phyloP scores from a whole-genome alignment of 2,113 vertebrate species.

The Pipra filicauda region DNA sequence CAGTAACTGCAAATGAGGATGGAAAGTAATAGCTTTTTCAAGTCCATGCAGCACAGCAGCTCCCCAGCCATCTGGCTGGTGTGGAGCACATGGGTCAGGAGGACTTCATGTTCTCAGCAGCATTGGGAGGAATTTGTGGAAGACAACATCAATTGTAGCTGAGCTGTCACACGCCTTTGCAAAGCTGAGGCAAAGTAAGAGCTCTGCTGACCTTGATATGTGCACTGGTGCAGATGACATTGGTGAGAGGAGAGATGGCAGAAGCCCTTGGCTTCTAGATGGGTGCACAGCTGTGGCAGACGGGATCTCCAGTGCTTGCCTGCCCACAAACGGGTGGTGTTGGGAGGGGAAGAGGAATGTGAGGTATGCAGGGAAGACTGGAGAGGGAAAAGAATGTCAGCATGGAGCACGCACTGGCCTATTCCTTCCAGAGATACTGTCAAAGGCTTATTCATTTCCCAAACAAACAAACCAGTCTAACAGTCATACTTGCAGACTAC shows the following conservation, averaged over 20 bases:
- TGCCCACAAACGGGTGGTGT: not conserved
- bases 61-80: not conserved
- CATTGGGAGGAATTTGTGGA: not conserved
- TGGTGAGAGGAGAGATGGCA: not conserved
- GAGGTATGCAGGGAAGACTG: constrained; percentile 32
- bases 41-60: not conserved
- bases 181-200: not conserved
- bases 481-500: not conserved
- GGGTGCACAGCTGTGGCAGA: not conserved
- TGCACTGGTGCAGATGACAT: not conserved
- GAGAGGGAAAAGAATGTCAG: constrained; percentile 54
- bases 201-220: rapidly evolving
- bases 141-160: rapidly evolving
- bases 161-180: not conserved
- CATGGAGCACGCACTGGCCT: not conserved
- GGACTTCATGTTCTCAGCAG: not conserved
- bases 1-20: not conserved
- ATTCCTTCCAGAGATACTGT: constrained; percentile 48
- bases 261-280: not conserved
- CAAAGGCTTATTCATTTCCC: constrained; percentile 70
- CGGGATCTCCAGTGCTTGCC: not conserved
- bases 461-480: constrained; percentile 54
- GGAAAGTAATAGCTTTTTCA: not conserved
- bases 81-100: not conserved
- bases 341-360: constrained; percentile 61